Evolutionary conservation across 2,113 vertebrate species (phyloP).

Genomic region (cattle (Bos taurus)): ARS-UCD2.0 NC_037336.1:100937501-100938000

Average conservation of each 20-base stretch:
- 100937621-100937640: not conserved
- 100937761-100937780: not conserved
- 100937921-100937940: accelerated
- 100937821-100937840: accelerated
- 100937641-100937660: not conserved
- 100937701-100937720: not conserved
- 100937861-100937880: no score
- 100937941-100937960: accelerated
- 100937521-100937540: not conserved
- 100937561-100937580: not conserved
- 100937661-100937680: not conserved
- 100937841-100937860: not conserved
- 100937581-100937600: not conserved
- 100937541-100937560: accelerated
- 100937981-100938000: not conserved
- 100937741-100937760: not conserved
- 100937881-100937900: not conserved
- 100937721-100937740: not conserved
- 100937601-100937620: not conserved
- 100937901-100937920: accelerated
- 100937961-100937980: accelerated
- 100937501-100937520: not conserved
- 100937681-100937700: not conserved
- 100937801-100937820: not conserved
- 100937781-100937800: accelerated